A percentile compares a stretch with the other conserved stretches of the same genome.
phyloP scores from a whole-genome alignment of 2,888 invertebrate genomes.

The Caenorhabditis virilis region DNA sequence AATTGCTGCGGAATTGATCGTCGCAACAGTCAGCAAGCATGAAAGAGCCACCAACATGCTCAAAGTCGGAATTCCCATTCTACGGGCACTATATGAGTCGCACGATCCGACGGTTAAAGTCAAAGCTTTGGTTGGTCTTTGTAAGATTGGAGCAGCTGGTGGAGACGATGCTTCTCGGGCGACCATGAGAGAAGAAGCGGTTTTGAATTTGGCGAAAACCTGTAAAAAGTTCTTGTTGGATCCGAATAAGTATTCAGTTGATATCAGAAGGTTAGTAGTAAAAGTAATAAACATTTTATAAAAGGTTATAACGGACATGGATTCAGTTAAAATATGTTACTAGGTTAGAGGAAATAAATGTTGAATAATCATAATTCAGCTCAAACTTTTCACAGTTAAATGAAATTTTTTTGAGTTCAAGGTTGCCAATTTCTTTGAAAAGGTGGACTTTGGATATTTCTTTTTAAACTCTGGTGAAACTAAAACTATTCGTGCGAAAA shows the following conservation, averaged over 20 bases:
- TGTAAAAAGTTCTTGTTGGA: slow-evolving; percentile 77
- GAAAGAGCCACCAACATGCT: slow-evolving; percentile 83
- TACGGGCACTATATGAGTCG: slow-evolving; percentile 89
- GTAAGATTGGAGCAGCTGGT: slow-evolving; percentile 88
- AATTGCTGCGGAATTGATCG: slow-evolving; percentile 93
- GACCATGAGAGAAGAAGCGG: slow-evolving; percentile 94
- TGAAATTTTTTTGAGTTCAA: too few species aligned
- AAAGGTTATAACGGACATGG: too few species aligned
- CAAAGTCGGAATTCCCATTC: slow-evolving; percentile 83
- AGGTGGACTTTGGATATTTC: neutral
- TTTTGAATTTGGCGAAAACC: slow-evolving; percentile 87
- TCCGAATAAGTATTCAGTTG: slow-evolving; percentile 59
- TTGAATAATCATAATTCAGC: too few species aligned
- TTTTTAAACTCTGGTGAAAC: neutral
- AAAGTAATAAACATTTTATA: too few species aligned
- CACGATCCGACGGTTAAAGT: slow-evolving; percentile 85
- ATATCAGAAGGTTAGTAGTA: slow-evolving; percentile 51
- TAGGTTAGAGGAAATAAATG: too few species aligned
- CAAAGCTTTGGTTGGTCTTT: slow-evolving; percentile 79
- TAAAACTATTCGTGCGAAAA: slow-evolving; percentile 2
- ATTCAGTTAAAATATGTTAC: too few species aligned
- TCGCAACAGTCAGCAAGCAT: slow-evolving; percentile 93
- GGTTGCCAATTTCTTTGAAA: too few species aligned
- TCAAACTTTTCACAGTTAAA: too few species aligned
- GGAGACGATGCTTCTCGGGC: slow-evolving; percentile 91